phyloP scores from a whole-genome alignment of 1,140 invertebrate genomes.

The Samia ricini region DNA sequence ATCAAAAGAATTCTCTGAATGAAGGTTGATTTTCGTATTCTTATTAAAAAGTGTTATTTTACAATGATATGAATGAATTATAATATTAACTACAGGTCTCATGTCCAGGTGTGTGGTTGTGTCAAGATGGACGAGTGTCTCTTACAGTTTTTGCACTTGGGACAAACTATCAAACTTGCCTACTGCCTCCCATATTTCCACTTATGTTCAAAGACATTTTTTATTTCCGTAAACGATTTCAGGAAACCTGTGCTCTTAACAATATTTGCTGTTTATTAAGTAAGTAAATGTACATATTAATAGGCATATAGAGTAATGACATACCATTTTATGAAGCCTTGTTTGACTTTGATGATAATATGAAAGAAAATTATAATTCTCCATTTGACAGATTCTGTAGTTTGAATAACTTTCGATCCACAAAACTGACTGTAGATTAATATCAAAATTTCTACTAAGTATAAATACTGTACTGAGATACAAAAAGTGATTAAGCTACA shows the following conservation, averaged over 20 bases:
- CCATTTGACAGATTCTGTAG: too few relatives aligned
- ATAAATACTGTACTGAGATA: too few relatives aligned
- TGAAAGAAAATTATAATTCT: too few relatives aligned
- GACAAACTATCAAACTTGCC: conserved; percentile 79
- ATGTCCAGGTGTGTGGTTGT: conserved; percentile 87
- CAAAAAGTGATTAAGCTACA: too few relatives aligned
- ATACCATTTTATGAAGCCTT: too few relatives aligned
- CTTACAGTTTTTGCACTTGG: conserved; percentile 80
- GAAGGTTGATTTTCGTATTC: too few relatives aligned
- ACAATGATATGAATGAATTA: neutral
- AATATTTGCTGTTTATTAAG: conserved; percentile 66
- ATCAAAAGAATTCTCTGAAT: too few relatives aligned
- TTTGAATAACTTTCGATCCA: too few relatives aligned
- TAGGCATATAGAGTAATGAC: conserved; percentile 8
- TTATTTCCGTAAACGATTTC: conserved; percentile 81
- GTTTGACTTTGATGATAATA: too few relatives aligned
- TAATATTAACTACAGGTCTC: conserved; percentile 76
- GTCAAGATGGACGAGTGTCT: conserved; percentile 83
- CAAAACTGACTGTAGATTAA: too few relatives aligned
- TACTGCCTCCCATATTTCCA: conserved; percentile 81
- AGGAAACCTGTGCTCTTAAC: conserved; percentile 69
- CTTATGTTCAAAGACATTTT: conserved; percentile 82
- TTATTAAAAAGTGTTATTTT: neutral
- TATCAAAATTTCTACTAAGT: too few relatives aligned
- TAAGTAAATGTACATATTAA: conserved; percentile 32